phyloP scores from a whole-genome alignment of 2,797 vertebrate species.

The Phrynocephalus forsythii region DNA sequence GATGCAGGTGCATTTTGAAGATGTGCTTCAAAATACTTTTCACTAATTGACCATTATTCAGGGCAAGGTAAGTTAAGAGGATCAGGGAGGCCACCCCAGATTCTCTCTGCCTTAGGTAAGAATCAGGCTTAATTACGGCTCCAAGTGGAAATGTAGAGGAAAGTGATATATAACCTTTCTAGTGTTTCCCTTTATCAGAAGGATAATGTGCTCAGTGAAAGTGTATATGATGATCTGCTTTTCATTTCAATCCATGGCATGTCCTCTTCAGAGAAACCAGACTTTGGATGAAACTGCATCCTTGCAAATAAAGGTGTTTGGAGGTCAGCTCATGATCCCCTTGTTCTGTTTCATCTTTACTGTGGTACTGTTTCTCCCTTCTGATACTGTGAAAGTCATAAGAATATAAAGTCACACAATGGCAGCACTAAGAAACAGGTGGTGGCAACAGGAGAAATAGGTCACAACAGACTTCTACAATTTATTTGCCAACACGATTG shows the following conservation, averaged over 20 bases:
- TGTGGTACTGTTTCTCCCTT: neutral
- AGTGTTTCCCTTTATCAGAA: neutral
- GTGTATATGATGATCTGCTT: neutral
- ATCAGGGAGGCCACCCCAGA: neutral
- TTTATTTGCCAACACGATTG: neutral
- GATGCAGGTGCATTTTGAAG: too few relatives aligned
- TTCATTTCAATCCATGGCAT: neutral
- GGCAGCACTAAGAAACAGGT: neutral
- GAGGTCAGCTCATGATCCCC: neutral
- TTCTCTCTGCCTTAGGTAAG: neutral
- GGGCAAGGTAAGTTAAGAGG: conserved; percentile 1
- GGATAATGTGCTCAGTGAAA: neutral
- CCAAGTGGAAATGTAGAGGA: neutral
- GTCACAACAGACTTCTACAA: neutral
- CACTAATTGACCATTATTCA: conserved; percentile 25
- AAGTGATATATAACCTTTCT: neutral
- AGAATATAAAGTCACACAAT: neutral
- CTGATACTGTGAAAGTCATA: neutral
- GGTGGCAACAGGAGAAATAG: neutral
- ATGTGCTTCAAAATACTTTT: neutral
- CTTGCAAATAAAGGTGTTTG: neutral
- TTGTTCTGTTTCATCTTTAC: neutral
- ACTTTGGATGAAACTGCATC: neutral
- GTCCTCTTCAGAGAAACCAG: neutral
- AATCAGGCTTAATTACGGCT: conserved; percentile 2